Base-by-base conservation (phyloP, 1,140 invertebrate species). In the Theocolax elegans region DNA sequence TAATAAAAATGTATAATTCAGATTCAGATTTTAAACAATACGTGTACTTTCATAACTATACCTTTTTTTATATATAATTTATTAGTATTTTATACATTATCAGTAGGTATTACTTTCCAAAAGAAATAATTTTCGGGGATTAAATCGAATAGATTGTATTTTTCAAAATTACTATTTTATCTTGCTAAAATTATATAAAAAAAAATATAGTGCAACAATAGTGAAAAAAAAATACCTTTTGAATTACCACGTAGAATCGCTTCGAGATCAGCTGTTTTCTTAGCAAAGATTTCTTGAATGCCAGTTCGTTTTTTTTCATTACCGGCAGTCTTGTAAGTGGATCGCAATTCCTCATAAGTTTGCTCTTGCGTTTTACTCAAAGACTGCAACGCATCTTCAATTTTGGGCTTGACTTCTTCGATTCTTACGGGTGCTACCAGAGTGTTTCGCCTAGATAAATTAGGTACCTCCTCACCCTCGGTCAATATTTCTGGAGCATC, bases 381-480 rank as follows among this genome's bases (percentile, higher is more conserved):
- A 46, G 60, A n/a, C 1, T 31, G 46, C 25, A 64, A 19, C 44
- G 66, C 67, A 0, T 72, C 68, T 19, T 73, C 42, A 23, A 71
- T 46, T 59, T 79, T 76, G 54, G 64, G 67, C 60, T 80, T 74
- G 10, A 83, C 73, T 77, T 85, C 76, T 73, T 87, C 79, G 40
- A 81, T 62, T 13, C 35, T 74, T 23, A 67, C 72, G 25, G 84
- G 81, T 44, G 85, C 77, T 7, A 85, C 77, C 67, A 87, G 79
- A 3, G 85, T 86, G 72, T 87, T 77, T 66, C 86, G 79, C 67
- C 85, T 77, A 1, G 76, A 72, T 42, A 84, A 72, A 75, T 85
- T 80, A n/a, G 71, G 42, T 42, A 70, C 66, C 31, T 74, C 72
- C 31, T 49, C 67, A 42, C 73, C 72, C 31, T 49, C 67, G 35